A percentile compares a stretch with the other conserved stretches of the same genome.
Evolutionary conservation across 2,888 invertebrate genomes (phyloP).

Genomic region (Cephus nigrinus): DNA sequence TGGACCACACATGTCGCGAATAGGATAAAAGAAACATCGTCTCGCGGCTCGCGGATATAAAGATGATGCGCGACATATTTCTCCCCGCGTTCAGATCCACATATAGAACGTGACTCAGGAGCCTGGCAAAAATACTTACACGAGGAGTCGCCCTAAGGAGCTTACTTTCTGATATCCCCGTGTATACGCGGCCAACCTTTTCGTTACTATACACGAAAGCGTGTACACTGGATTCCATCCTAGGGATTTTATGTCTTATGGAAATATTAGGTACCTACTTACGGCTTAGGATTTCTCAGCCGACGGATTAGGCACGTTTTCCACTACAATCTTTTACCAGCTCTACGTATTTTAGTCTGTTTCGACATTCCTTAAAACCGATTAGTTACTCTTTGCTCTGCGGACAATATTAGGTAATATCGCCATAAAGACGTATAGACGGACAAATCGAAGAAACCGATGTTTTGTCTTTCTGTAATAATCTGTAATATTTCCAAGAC

Average conservation of each 20-base stretch:
- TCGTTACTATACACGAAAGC: not conserved
- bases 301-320: not conserved
- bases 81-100: constrained; percentile 43
- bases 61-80: constrained; percentile 58
- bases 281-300: not conserved
- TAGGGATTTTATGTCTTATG: not conserved
- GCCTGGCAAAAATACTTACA: constrained; percentile 10
- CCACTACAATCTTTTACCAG: not conserved
- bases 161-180: not conserved
- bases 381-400: not conserved
- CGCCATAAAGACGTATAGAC: not conserved
- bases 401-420: not conserved
- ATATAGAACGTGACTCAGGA: constrained; percentile 48
- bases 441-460: not conserved
- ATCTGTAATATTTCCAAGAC: not conserved
- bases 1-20: constrained; percentile 42
- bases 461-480: not conserved
- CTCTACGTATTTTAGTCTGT: not conserved
- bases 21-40: constrained; percentile 43
- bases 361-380: not conserved
- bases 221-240: not conserved
- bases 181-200: not conserved
- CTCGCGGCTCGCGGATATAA: constrained; percentile 15
- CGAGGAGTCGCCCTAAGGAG: not conserved
- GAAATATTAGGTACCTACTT: not conserved